Evolutionary conservation across 2,888 invertebrate genomes (phyloP).

Genomic region (Emmelina monodactyla): DNA sequence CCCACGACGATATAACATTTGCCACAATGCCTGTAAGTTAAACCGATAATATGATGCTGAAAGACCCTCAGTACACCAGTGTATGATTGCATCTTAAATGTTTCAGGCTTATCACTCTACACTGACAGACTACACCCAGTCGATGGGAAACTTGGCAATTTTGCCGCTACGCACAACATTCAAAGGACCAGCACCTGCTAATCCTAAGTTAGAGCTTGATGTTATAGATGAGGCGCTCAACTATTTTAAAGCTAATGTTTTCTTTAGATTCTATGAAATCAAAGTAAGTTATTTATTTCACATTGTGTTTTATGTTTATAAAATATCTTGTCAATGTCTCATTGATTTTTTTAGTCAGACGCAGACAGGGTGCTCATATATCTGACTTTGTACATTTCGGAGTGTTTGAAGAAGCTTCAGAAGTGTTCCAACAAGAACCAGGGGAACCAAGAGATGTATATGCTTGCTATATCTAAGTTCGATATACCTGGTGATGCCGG

Average conservation of each 20-base stretch:
- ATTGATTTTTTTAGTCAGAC: conserved; percentile 76
- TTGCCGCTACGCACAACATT: conserved; percentile 89
- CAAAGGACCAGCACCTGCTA: conserved; percentile 89
- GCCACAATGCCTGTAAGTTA: conserved; percentile 29
- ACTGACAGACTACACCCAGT: conserved; percentile 74
- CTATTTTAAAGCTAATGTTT: conserved; percentile 98
- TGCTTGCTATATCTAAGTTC: conserved; percentile 92
- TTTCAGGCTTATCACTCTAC: conserved; percentile 95
- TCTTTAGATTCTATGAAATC: conserved; percentile 98
- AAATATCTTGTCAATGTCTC: neutral
- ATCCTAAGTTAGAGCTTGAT: conserved; percentile 75
- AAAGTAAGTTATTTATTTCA: conserved; percentile 69
- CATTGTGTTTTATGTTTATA: neutral
- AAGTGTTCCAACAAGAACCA: conserved; percentile 89
- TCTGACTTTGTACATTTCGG: conserved; percentile 95
- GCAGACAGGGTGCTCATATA: conserved; percentile 97
- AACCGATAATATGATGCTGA: too few species aligned
- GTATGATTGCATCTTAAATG: too few species aligned
- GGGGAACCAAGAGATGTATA: conserved; percentile 95
- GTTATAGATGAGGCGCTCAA: conserved; percentile 97
- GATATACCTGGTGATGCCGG: conserved; percentile 96
- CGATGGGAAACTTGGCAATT: conserved; percentile 92
- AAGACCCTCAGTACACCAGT: too few species aligned
- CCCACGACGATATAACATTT: too few species aligned
- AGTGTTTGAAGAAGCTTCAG: conserved; percentile 94